Percentiles rank a stretch among this genome's conserved stretches.
phyloP scores from a whole-genome alignment of 1,140 invertebrate genomes.

The Aphis craccivora region DNA sequence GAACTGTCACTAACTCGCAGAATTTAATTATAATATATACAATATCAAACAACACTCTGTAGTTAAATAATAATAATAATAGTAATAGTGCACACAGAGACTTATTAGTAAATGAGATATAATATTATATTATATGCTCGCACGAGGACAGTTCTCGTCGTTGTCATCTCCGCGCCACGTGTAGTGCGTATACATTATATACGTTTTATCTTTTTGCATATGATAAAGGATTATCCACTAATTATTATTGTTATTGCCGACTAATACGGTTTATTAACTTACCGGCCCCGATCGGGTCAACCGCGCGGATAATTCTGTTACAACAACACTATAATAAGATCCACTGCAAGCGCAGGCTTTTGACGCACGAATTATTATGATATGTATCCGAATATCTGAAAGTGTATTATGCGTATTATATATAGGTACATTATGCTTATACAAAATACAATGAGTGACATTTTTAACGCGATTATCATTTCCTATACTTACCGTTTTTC shows the following conservation, averaged over 20 bases:
- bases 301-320: background rate
- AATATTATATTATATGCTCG: background rate
- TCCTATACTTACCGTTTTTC: no score
- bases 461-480: no score
- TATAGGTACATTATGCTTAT: no score
- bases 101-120: background rate
- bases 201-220: background rate
- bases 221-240: background rate
- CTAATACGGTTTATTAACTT: background rate
- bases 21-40: constrained; percentile 11
- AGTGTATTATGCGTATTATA: no score
- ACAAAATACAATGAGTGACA: no score
- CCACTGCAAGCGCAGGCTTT: background rate
- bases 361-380: background rate
- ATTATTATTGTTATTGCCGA: background rate
- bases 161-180: background rate
- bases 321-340: background rate
- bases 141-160: background rate
- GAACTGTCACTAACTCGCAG: background rate
- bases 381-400: background rate
- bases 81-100: background rate
- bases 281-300: background rate
- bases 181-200: no score
- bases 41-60: background rate
- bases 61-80: background rate